A percentile compares a stretch with the other conserved stretches of the same genome.
Evolutionary conservation across 2,888 invertebrate genomes (phyloP).

Genomic region (Tanypteryx hageni): DNA sequence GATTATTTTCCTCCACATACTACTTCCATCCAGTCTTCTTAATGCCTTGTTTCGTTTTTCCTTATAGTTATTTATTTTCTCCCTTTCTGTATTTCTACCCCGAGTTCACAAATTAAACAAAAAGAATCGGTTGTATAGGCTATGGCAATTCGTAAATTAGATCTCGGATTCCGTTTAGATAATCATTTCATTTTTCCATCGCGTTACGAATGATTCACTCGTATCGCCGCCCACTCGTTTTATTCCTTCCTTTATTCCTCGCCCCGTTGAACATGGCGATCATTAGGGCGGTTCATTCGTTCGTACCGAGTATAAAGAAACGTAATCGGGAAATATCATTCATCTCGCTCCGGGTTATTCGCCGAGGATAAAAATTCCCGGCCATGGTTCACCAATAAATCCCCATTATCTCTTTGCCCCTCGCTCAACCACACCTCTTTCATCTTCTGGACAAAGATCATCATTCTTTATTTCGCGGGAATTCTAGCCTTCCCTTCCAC

Average conservation of each 20-base stretch:
- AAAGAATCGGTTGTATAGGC: no score
- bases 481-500: not conserved
- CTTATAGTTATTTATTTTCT: no score
- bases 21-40: no score
- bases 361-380: not conserved
- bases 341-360: not conserved
- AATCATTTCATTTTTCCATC: not conserved
- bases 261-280: no score
- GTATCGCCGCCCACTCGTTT: not conserved
- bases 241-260: not conserved
- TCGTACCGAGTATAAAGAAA: not conserved
- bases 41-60: no score
- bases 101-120: no score
- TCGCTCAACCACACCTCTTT: not conserved
- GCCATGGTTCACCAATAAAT: not conserved
- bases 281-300: no score
- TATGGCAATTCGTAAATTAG: no score
- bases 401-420: not conserved
- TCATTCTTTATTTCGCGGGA: conserved; percentile 1
- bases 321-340: not conserved
- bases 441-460: not conserved
- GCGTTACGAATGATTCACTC: not conserved
- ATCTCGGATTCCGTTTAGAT: not conserved
- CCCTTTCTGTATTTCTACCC: no score
- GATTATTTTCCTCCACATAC: no score